Conservation (phyloP, 2,113 vertebrate species). For the Camelus dromedarius region DNA sequence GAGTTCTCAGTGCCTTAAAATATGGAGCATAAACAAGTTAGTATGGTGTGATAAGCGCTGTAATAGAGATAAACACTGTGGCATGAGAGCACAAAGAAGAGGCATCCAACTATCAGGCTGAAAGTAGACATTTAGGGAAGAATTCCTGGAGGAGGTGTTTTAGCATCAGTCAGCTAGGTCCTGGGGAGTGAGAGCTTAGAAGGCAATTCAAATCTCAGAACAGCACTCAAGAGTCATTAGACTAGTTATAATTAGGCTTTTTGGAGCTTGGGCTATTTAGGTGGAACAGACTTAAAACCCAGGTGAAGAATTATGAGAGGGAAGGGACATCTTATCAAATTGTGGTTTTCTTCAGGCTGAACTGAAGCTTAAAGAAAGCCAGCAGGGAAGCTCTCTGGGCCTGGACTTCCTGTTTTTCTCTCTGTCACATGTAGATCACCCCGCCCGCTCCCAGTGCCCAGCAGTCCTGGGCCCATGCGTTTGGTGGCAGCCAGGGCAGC, state of each 20-base stretch:
- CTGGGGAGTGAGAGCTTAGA: not conserved
- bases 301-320: not conserved
- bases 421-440: slow-evolving; percentile 88
- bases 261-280: not conserved
- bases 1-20: not conserved
- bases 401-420: slow-evolving; percentile 38
- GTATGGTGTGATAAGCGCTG: not conserved
- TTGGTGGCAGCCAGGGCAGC: slow-evolving; percentile 78
- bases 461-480: slow-evolving; percentile 92
- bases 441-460: slow-evolving; percentile 92
- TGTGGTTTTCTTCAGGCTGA: not conserved
- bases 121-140: not conserved
- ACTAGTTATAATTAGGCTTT: not conserved
- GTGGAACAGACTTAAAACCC: not conserved
- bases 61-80: not conserved
- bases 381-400: not conserved
- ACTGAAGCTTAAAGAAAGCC: slow-evolving; percentile 20
- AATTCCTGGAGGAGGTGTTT: not conserved
- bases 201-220: not conserved
- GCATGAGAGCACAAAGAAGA: not conserved
- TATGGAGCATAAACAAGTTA: not conserved
- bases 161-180: not conserved
- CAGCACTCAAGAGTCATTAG: not conserved
- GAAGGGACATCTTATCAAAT: not conserved
- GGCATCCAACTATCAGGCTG: not conserved